Percentiles rank a stretch among this genome's conserved stretches.
These are phyloP conservation scores for Lysiphlebus fabarum DNA, from an alignment of 1,140 invertebrate species.

Conservation along the genomic window DNA sequence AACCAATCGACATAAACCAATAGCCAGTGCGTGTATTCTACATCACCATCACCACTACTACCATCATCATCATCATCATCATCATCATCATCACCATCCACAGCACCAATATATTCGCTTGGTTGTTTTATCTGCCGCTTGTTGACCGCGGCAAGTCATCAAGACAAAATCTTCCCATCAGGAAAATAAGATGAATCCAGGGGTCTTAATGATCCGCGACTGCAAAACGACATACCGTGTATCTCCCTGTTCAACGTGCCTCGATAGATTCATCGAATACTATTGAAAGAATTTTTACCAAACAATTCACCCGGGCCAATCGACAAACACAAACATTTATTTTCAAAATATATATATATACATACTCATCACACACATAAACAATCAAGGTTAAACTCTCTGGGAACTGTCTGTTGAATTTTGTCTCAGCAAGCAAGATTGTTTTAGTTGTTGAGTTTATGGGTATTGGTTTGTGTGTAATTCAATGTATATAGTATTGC, in stretches of 20 bases:
- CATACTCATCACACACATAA: background rate
- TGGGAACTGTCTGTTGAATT: conserved; percentile 47
- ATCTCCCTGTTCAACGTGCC: conserved; percentile 45
- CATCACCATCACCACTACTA: too few species aligned
- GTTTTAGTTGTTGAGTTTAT: too few species aligned
- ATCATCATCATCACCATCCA: too few species aligned
- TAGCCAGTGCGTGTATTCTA: background rate
- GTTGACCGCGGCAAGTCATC: too few species aligned
- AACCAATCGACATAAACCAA: conserved; percentile 11
- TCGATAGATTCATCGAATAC: conserved; percentile 58
- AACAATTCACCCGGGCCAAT: conserved; percentile 48
- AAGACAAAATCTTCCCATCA: too few species aligned
- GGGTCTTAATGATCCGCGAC: conserved; percentile 35
- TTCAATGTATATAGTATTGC: background rate
- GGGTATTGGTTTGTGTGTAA: too few species aligned
- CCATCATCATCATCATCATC: too few species aligned
- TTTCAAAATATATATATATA: too few species aligned
- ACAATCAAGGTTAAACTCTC: conserved; percentile 1
- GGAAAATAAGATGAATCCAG: too few species aligned
- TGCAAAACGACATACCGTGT: conserved; percentile 33
- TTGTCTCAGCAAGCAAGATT: conserved; percentile 40
- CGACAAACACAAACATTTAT: conserved; percentile 44
- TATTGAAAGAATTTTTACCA: conserved; percentile 55
- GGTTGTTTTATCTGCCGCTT: too few species aligned
- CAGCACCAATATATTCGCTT: background rate